Evolutionary conservation across 2,888 invertebrate genomes (phyloP), one percentile per base, ranked within the genome.

Genomic region (Cremastinae sp.): DNA sequence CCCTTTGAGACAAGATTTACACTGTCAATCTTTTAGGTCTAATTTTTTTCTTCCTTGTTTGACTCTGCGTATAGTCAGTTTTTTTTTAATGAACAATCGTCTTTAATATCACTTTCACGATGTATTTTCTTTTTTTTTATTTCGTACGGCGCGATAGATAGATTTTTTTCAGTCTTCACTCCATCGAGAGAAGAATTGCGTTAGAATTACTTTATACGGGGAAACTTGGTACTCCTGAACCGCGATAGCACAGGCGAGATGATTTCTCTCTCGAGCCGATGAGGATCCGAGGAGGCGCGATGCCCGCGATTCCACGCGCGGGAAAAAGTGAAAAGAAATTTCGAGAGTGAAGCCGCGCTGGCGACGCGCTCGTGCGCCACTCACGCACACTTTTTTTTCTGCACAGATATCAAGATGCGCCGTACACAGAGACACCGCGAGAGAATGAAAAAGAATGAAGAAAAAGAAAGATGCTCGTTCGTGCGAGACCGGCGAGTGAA

Each of bases 291-390:
- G 36, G 36, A 51, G n/a, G 8, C 53, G 34, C 56, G 62, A 47
- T 45, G 47, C 34, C 47, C 59, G 58, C 61, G 59, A 62, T 34
- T 54, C 18, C 43, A 28, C 22, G 28, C 69, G 68, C 36, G 58
- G 54, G 59, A 66, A 78, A 78, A 78, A 78, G 78, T 78, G 78
- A 78, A 76, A 78, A 78, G 73, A 78, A 78, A 76, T 72, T 74
- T 77, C 77, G 77, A 77, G 77, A 77, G 77, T 64, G 77, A 77
- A 77, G 69, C 20, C 64, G 41, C 56, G 36, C 16, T 64, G n/a
- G 28, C 47, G 58, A 8, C 36, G 28, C 28, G 34, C 54, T 59
- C 64, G 14, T 53, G 51, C 28, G 49, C 12, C 59, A n/a, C 59
- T 43, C 28, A 28, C 54, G 41, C 41, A 41, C 10, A 41, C 41